These are phyloP conservation scores for Eumaeus atala DNA, from an alignment of 1,140 invertebrate genomes.

Conservation along the genomic window DNA sequence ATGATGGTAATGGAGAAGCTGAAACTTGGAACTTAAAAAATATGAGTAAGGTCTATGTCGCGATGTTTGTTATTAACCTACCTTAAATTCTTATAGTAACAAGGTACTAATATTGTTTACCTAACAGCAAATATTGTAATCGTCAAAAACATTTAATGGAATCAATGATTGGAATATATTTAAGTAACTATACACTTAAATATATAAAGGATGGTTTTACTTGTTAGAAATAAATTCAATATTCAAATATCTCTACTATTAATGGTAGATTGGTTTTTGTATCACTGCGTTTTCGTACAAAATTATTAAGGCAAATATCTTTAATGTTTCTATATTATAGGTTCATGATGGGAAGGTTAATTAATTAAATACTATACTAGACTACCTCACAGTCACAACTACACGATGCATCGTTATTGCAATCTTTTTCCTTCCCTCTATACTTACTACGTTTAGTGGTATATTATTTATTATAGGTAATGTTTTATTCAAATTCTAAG, in stretches of 20 bases:
- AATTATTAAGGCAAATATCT: slow-evolving; percentile 9
- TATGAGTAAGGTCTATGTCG: neutral
- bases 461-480: neutral
- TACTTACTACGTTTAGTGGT: neutral
- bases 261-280: no score
- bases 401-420: no score
- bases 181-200: no score
- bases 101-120: neutral
- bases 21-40: neutral
- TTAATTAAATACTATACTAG: neutral
- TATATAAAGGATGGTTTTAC: no score
- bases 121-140: no score
- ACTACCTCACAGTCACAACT: neutral
- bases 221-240: no score
- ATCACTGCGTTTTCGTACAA: neutral
- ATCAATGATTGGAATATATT: no score
- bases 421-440: neutral
- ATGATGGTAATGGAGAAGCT: no score
- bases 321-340: neutral
- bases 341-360: neutral
- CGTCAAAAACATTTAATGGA: no score
- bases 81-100: neutral
- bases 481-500: neutral
- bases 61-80: neutral
- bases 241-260: no score